Percentiles rank a stretch among this genome's conserved stretches.
These are phyloP conservation scores for Pedetes capensis DNA, from an alignment of 2,113 vertebrate species.

Conservation along the genomic window DNA sequence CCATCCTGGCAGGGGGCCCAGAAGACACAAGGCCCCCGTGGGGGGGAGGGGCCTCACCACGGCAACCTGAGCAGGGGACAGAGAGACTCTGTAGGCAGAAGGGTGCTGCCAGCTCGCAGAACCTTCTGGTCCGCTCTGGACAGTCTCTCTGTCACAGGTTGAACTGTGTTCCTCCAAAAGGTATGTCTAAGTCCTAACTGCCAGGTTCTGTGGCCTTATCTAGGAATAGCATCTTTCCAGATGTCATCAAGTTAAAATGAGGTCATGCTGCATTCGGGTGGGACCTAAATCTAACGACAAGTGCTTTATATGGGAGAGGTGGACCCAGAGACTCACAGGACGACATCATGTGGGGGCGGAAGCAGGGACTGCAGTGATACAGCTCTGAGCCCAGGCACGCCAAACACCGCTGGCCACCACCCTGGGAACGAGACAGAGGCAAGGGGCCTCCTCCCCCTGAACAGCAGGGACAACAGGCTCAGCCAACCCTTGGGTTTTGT, in stretches of 20 bases:
- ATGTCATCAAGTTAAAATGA: background rate
- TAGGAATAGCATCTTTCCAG: background rate
- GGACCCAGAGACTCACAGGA: background rate
- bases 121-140: background rate
- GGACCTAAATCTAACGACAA: background rate
- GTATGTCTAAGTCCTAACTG: background rate
- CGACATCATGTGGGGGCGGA: rapidly evolving
- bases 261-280: background rate
- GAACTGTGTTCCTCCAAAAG: background rate
- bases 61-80: background rate
- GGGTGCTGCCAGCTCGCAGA: background rate
- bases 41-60: too few species aligned
- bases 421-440: background rate
- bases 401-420: background rate
- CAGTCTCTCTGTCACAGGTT: background rate
- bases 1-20: background rate
- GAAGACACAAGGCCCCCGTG: background rate
- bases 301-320: background rate
- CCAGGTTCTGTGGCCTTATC: background rate
- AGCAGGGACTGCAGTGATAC: background rate
- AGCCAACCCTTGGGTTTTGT: rapidly evolving
- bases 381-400: background rate
- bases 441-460: too few species aligned
- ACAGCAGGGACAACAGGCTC: background rate
- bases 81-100: background rate